Base-by-base conservation (phyloP, 2,888 invertebrate species). In the Endotricha flammealis region DNA sequence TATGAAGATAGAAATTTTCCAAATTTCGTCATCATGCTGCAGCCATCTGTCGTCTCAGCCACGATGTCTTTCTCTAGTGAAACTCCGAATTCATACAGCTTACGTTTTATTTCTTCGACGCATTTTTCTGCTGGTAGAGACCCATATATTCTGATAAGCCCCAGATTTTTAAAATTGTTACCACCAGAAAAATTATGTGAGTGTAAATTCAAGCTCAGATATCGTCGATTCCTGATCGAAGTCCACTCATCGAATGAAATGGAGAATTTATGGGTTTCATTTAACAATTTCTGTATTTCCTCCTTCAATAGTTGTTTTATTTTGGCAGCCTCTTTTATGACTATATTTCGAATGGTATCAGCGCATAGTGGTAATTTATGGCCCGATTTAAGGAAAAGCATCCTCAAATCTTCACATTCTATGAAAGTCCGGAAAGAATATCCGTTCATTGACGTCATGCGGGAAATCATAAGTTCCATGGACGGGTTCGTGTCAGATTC, bases 21-120 rank as follows among this genome's bases (percentile, higher is more conserved):
- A 12, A 36, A 16, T 31, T 25, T 31, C 9, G 3, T 3, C 36
- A 36, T 36, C 27, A 36, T 25, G 27, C 36, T 36, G 20, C 31
- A 36, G 4, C 36, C 31, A 20, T 36, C 31, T 11, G 36, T 36
- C 4, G 36, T 27, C 4, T 17, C 12, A 10, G 20, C 36, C 2
- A 36, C 31, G 13, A 36, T 31, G 13, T 36, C 36, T n/a, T 17
- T 20, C 1, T 25, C 25, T 6, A 36, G 22, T 1, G 25, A 25
- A n/a, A 29, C 27, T 12, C 34, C 34, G 13, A 17, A 35, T 10
- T 9, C 12, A 8, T 35, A 1, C 13, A 35, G 22, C 20, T 29
- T 28, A 1, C 3, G 12, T 13, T 29, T 20, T n/a, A 28, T 28
- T 13, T n/a, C 12, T 20, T 28, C 16, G 1, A 33, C 5, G 23